phyloP scores from a whole-genome alignment of 2,888 invertebrate species.

The Cephus sareptanus region DNA sequence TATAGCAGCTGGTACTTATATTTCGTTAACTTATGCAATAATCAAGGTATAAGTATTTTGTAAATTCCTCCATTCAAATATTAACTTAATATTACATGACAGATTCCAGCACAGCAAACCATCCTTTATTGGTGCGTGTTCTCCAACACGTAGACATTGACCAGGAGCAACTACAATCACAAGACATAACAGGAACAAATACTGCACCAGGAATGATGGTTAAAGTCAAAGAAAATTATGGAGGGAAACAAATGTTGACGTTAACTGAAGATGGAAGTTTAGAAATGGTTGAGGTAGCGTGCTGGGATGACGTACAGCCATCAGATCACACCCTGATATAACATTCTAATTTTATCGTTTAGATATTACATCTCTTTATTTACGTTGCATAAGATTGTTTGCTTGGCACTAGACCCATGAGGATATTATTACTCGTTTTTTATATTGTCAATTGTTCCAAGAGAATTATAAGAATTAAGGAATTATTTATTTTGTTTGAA shows the following conservation, averaged over 20 bases:
- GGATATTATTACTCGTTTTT: too few relatives aligned
- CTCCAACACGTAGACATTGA: slow-evolving; percentile 36
- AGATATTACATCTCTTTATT: neutral
- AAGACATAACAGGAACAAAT: slow-evolving; percentile 19
- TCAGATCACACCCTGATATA: slow-evolving; percentile 18
- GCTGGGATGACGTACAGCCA: slow-evolving; percentile 38
- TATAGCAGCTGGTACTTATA: slow-evolving; percentile 30
- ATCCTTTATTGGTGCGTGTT: slow-evolving; percentile 29
- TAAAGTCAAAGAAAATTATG: slow-evolving; percentile 31
- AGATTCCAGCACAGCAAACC: too few relatives aligned
- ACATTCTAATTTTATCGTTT: slow-evolving; percentile 14
- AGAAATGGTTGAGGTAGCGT: slow-evolving; percentile 57
- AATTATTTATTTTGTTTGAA: too few relatives aligned
- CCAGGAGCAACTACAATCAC: slow-evolving; percentile 21
- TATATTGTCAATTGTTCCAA: too few relatives aligned
- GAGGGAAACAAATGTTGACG: slow-evolving; percentile 53
- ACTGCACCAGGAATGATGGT: slow-evolving; percentile 21
- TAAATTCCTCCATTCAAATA: too few relatives aligned
- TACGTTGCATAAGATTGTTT: neutral
- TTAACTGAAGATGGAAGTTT: slow-evolving; percentile 60
- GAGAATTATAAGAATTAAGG: too few relatives aligned
- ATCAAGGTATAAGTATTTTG: too few relatives aligned
- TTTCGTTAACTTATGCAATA: neutral
- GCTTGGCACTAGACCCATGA: too few relatives aligned
- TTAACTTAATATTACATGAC: too few relatives aligned